These are phyloP conservation scores for Heterocephalus glaber DNA, from an alignment of 2,113 vertebrate species.

Conservation along the genomic window DNA sequence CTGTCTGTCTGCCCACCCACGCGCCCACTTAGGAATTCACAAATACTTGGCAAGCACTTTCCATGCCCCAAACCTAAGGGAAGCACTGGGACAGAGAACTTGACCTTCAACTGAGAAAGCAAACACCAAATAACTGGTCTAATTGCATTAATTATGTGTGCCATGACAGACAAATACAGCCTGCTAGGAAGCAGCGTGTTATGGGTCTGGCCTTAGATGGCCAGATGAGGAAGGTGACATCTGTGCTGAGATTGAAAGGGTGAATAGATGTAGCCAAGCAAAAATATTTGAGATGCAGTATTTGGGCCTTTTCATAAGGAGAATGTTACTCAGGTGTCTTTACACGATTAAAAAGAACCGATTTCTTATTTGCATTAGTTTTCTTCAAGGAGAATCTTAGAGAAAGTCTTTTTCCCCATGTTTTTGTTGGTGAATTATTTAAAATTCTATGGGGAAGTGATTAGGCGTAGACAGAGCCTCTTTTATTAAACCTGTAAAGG, in stretches of 20 bases:
- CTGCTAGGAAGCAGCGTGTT: not conserved
- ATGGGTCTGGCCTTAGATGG: fast-evolving
- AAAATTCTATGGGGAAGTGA: not conserved
- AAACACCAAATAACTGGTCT: not conserved
- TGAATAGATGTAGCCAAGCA: not conserved
- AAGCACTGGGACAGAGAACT: not conserved
- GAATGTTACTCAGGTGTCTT: not conserved
- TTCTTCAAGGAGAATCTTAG: not conserved
- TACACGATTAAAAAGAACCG: not conserved
- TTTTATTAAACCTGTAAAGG: not conserved
- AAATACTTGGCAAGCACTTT: not conserved
- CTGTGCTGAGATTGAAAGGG: not conserved
- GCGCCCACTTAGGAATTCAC: not conserved
- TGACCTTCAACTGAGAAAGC: not conserved
- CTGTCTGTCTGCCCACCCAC: fast-evolving
- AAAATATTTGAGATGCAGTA: not conserved
- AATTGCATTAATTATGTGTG: not conserved
- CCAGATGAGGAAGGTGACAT: not conserved
- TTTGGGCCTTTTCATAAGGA: not conserved
- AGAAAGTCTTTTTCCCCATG: not conserved
- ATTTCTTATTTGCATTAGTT: not conserved
- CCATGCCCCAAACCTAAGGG: too few species aligned
- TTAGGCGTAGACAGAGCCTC: not conserved
- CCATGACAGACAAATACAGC: not conserved
- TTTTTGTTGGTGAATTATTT: not conserved